Evolutionary conservation across 1,140 invertebrate species (phyloP).

Genomic region (Eufriesea mexicana): DNA sequence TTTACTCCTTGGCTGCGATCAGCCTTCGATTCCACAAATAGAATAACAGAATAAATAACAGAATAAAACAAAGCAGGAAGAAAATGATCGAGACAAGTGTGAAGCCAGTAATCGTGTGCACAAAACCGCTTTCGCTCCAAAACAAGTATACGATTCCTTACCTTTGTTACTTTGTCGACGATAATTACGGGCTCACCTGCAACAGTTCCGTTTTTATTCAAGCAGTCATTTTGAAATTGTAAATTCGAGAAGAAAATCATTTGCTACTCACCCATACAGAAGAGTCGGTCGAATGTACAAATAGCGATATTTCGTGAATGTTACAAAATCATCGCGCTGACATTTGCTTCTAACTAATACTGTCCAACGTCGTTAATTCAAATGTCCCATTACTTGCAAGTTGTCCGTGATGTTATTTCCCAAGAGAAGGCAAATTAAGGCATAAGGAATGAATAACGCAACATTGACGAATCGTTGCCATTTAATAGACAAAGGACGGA

Average conservation of each 20-base stretch:
- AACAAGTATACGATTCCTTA: background rate
- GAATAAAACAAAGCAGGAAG: background rate
- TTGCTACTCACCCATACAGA: background rate
- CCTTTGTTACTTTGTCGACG: background rate
- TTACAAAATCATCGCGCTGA: background rate
- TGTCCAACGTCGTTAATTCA: no score
- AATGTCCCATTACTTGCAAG: no score
- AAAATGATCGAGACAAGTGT: conserved; percentile 15
- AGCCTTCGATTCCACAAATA: background rate
- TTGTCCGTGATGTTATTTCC: background rate
- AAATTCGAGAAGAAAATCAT: background rate
- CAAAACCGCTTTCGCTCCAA: conserved; percentile 45
- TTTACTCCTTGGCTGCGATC: background rate
- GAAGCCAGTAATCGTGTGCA: conserved; percentile 43
- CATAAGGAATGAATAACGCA: background rate
- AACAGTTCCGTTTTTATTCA: background rate
- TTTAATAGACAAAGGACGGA: no score
- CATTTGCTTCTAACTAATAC: background rate
- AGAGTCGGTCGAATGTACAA: background rate
- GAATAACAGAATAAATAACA: background rate
- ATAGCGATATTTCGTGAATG: no score
- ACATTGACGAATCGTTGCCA: background rate
- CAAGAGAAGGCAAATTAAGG: background rate
- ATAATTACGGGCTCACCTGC: background rate
- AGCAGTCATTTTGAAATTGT: background rate